phyloP scores from a whole-genome alignment of 2,888 invertebrate species.

The Rugalucina vietnamica region DNA sequence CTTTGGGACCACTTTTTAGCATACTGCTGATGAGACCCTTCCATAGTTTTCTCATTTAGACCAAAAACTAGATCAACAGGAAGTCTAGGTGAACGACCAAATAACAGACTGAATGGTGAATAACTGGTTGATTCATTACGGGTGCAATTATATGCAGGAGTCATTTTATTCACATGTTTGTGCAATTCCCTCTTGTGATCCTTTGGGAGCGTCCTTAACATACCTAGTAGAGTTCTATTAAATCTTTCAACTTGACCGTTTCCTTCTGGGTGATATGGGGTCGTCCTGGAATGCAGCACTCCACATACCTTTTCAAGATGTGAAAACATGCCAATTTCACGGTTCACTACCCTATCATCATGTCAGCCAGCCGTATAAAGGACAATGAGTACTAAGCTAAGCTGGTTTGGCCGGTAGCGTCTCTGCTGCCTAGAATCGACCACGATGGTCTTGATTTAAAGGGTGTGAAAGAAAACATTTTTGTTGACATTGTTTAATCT shows the following conservation, averaged over 20 bases:
- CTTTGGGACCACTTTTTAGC: constrained; percentile 34
- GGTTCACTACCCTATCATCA: too few species aligned
- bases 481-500: too few species aligned
- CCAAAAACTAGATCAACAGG: constrained; percentile 48
- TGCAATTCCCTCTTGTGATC: constrained; percentile 50
- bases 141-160: constrained; percentile 62
- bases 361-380: too few species aligned
- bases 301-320: constrained; percentile 46
- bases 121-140: constrained; percentile 47
- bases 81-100: constrained; percentile 40
- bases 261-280: constrained; percentile 60
- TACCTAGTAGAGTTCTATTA: constrained; percentile 52
- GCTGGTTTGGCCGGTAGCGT: too few species aligned
- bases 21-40: not conserved
- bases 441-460: too few species aligned
- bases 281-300: constrained; percentile 43
- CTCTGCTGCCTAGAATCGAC: too few species aligned
- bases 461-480: too few species aligned
- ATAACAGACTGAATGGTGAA: constrained; percentile 48
- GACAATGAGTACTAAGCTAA: too few species aligned
- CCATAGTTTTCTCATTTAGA: not conserved
- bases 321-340: constrained; percentile 56
- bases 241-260: constrained; percentile 55
- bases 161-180: constrained; percentile 46
- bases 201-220: constrained; percentile 50